Base-by-base conservation (phyloP, 1,140 invertebrate genomes). In the Augochlora pura region DNA sequence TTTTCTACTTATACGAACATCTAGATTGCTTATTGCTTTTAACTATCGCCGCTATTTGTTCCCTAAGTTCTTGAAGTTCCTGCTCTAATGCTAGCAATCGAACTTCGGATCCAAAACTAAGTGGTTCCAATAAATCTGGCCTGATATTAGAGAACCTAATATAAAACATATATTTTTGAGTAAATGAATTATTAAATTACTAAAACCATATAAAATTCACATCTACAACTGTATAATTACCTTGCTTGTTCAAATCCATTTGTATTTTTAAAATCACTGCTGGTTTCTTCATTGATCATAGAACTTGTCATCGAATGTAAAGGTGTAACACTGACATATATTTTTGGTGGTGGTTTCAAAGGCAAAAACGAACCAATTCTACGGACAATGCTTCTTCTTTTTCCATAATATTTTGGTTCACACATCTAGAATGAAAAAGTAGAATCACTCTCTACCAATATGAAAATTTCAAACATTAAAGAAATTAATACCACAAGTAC, bases 221-320 rank as follows among this genome's bases (percentile, higher is more conserved):
- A n/a, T n/a, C 72, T 39, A 46, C 32, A 80, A 62, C 12, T 62
- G 39, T 69, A n/a, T 52, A 67, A 59, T 74, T 52, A 92, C 92
- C 89, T 90, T 82, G 83, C 81, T 70, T 87, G 78, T 62, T 81
- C 87, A 59, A 87, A 87, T 73, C 88, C 90, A 87, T 91, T 91
- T 14, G 81, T 78, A 77, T 88, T 81, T 27, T 54, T 54, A 66
- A 82, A 76, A 73, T 91, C 89, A 42, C 74, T 82, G 74, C 80
- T 90, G 2, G 81, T 89, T 82, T 92, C 91, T 54, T 92, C 90
- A 60, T 91, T 91, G 38, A 93, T 92, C 92, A 93, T 93, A n/a
- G 92, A 93, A 87, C 85, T 92, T 49, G 91, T 91, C 92, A 93
- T 93, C 8, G 92, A 93, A 80, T 93, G 92, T 63, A 93, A 88